Percentiles rank a stretch among this genome's conserved stretches.
Evolutionary conservation across 2,113 vertebrate genomes (phyloP).

Genomic region (Brachyhypopomus occidentalis): DNA sequence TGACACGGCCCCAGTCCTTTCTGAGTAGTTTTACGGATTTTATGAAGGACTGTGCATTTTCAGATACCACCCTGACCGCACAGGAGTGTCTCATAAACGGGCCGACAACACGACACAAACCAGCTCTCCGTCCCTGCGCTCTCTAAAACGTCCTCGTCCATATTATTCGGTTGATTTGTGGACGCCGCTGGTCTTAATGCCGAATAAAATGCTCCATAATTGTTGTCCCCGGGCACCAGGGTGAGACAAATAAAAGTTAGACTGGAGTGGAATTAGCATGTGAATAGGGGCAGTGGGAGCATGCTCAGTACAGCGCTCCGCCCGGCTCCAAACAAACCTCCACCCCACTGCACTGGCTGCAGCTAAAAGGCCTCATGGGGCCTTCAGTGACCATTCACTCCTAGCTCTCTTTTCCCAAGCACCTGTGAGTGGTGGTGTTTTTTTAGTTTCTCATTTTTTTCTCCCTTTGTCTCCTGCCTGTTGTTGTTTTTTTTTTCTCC

Average conservation of each 20-base stretch:
- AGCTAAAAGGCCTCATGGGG: conserved; percentile 80
- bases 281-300: conserved; percentile 79
- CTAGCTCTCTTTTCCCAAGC: conserved; percentile 77
- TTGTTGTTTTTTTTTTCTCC: conserved; percentile 43
- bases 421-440: conserved; percentile 84
- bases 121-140: background rate
- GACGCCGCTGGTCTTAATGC: conserved; percentile 46
- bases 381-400: conserved; percentile 79
- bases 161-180: conserved; percentile 44
- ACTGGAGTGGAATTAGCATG: conserved; percentile 77
- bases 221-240: conserved; percentile 49
- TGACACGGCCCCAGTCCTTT: background rate
- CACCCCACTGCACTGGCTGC: conserved; percentile 77
- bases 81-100: background rate
- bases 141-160: conserved; percentile 36
- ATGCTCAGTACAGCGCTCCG: conserved; percentile 80
- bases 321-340: conserved; percentile 76
- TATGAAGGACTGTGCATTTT: background rate
- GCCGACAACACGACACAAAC: background rate
- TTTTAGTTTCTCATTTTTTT: conserved; percentile 68
- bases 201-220: conserved; percentile 54
- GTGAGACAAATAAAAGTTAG: conserved; percentile 72
- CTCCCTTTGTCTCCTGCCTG: conserved; percentile 76
- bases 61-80: background rate
- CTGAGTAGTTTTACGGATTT: background rate